Conservation (phyloP, 1,140 invertebrate genomes). For the Ridgeia piscesae region DNA sequence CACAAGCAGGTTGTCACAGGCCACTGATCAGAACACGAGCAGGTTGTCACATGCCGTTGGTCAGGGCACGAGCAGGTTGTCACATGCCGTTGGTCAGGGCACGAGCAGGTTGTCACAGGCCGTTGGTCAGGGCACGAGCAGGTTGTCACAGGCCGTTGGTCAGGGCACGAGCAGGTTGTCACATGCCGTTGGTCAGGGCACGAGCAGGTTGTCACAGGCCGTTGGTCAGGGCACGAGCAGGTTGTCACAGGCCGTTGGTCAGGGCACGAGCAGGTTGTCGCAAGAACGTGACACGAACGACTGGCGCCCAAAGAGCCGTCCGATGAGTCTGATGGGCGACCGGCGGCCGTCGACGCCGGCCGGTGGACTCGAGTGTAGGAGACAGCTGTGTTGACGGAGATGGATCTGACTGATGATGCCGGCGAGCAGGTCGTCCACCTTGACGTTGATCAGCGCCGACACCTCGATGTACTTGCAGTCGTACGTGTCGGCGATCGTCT, state of each 20-base stretch:
- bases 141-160: neutral
- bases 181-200: neutral
- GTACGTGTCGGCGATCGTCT: conserved; percentile 67
- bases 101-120: neutral
- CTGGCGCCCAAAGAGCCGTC: conserved; percentile 8
- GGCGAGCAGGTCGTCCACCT: conserved; percentile 78
- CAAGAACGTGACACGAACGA: conserved; percentile 12
- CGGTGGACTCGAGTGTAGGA: neutral
- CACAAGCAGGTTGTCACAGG: neutral
- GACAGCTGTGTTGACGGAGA: conserved; percentile 9
- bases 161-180: neutral
- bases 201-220: neutral
- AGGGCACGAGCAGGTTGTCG: conserved; percentile 18
- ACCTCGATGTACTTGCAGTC: conserved; percentile 82
- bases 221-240: neutral
- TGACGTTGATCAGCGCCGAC: conserved; percentile 76
- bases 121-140: neutral
- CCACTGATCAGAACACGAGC: neutral
- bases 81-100: neutral
- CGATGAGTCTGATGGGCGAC: conserved; percentile 5
- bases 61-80: conserved; percentile 17
- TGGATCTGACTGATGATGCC: conserved; percentile 70
- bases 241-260: neutral
- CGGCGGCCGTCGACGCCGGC: neutral
- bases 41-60: neutral